Percentiles rank a stretch among this genome's conserved stretches.
phyloP scores from a whole-genome alignment of 2,113 vertebrate genomes.

The Hemicordylus capensis region DNA sequence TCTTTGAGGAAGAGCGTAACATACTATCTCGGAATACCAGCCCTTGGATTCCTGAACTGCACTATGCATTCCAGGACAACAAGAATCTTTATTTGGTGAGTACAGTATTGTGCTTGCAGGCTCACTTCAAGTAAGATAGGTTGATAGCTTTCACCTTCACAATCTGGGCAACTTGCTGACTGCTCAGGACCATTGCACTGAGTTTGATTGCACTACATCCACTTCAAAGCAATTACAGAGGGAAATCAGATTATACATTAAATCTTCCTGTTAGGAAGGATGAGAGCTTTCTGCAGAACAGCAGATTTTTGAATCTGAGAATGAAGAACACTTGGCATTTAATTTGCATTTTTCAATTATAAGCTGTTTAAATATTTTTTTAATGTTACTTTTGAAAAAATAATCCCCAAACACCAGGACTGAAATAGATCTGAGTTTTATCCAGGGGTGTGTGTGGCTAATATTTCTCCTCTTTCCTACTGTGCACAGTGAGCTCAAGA shows the following conservation, averaged over 20 bases:
- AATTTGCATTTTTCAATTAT: not conserved
- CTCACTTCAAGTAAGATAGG: not conserved
- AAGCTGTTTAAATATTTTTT: not conserved
- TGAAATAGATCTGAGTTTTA: not conserved
- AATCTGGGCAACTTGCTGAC: not conserved
- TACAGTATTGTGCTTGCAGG: constrained; percentile 2
- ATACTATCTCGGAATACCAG: constrained; percentile 85
- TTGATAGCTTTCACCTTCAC: not conserved
- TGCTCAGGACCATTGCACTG: not conserved
- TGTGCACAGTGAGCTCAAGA: no score
- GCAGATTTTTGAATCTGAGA: not conserved
- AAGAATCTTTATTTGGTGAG: constrained; percentile 92
- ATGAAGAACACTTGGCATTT: not conserved
- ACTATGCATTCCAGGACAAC: constrained; percentile 94
- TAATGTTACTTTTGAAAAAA: not conserved
- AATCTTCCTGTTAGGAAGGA: not conserved
- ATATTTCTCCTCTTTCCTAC: not conserved
- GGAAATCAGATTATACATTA: not conserved
- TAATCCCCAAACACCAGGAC: no score
- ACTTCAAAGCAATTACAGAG: not conserved
- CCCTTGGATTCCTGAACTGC: constrained; percentile 92
- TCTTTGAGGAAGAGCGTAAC: constrained; percentile 90
- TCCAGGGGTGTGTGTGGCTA: not conserved
- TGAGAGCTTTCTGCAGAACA: not conserved
- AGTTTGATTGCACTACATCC: not conserved